Base-by-base conservation (phyloP, 2,888 invertebrate genomes). In the Clistopyga incitator region DNA sequence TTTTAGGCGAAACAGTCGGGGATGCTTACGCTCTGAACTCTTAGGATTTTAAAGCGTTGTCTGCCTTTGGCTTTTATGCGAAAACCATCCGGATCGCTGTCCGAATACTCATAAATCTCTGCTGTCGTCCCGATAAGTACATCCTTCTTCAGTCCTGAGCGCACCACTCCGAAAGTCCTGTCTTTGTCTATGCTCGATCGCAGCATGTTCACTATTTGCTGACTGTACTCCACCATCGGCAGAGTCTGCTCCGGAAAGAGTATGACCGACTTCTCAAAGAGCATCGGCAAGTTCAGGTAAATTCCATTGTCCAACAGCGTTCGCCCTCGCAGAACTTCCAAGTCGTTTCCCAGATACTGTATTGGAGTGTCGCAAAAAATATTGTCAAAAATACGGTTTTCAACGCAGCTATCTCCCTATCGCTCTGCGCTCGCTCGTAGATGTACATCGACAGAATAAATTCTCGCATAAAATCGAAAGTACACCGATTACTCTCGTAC, bases 161-260 rank as follows among this genome's bases (percentile, higher is more conserved):
- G 94, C 20, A 96, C 94, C 20, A 96, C 94, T 4, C 96, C 96
- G 91, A 97, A 96, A 3, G 96, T 95, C 82, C 95, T 94, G 86
- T 96, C 95, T 50, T 94, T 94, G 54, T 94, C 92, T 42, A 96
- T 94, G 83, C 95, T 95, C 29, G 94, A 93, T 72, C 94, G 93
- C 83, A 96, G 93, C 94, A 96, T 95, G 52, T 95, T 93, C 15
- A 95, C 94, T 64, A 94, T 94, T 34, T 94, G 92, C 45, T 94
- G 93, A 79, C 95, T 90, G 78, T 93, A 94, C 3, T 95, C 94
- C 56, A 96, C 95, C 85, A 98, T 94, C 0, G 97, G 97, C 29
- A 98, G 92, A 0, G 96, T 97, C 93, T 97, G 97, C 1, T 97
- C 97, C 8, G 98, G 97, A 86, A 97, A 96, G 18, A 96, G 92